These are phyloP conservation scores for Neocrepidodera transversa DNA, from an alignment of 2,888 invertebrate species.

Conservation along the genomic window DNA sequence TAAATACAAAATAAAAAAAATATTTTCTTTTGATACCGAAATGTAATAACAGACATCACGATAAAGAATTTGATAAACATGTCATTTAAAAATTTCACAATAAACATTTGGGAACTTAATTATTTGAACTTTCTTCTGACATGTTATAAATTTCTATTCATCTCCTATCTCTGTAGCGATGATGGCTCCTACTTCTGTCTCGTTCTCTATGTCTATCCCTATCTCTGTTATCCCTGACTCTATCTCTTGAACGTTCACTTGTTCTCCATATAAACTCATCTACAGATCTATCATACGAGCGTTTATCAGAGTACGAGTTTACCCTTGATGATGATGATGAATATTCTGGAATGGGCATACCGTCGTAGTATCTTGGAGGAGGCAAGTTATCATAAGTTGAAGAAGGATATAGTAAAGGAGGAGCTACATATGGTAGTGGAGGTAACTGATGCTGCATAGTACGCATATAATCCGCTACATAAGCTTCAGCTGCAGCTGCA, in stretches of 20 bases:
- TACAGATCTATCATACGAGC: conserved; percentile 87
- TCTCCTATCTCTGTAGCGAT: conserved; percentile 63
- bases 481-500: conserved; percentile 79
- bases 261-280: conserved; percentile 89
- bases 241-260: conserved; percentile 58
- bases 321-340: conserved; percentile 66
- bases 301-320: conserved; percentile 63
- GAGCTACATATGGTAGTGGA: conserved; percentile 83
- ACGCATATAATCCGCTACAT: conserved; percentile 88
- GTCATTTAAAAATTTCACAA: conserved; percentile 2
- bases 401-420: conserved; percentile 59
- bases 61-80: background rate
- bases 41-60: background rate
- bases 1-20: conserved; percentile 32
- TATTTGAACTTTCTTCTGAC: background rate
- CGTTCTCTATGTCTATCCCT: conserved; percentile 43
- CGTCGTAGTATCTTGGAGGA: conserved; percentile 83
- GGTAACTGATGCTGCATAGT: conserved; percentile 87
- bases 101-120: background rate
- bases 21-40: conserved; percentile 18
- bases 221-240: conserved; percentile 50
- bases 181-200: conserved; percentile 55
- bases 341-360: conserved; percentile 80
- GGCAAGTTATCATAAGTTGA: conserved; percentile 37
- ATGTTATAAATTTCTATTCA: conserved; percentile 34